Base-by-base conservation (phyloP, 2,888 invertebrate genomes). In the Thereva unica region DNA sequence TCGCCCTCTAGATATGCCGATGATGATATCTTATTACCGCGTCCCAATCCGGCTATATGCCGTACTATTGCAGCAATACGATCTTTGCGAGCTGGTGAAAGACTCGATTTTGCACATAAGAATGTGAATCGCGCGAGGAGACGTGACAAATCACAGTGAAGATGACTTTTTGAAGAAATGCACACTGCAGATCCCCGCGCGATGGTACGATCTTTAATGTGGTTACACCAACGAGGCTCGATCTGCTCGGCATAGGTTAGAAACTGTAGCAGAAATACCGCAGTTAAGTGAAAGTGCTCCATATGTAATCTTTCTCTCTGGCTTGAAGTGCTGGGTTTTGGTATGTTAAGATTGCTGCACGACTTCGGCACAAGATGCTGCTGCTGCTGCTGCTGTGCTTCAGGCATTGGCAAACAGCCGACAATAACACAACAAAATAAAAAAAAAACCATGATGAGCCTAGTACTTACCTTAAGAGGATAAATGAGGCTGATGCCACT, bases 261-360 rank as follows among this genome's bases (percentile, higher is more conserved):
- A 59, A 59, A 59, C 38, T 49, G 47, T 38, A 45, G 59, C 38
- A 59, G 47, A 59, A 47, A 47, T 49, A 59, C 59, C 59, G 59
- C 59, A 59, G 49, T 59, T 35, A 59, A 59, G 59, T 59, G 59
- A 59, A 59, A 59, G 59, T 59, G 59, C 49, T 47, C 47, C 47
- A 47, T 40, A 47, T 47, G 47, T 49, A 10, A 23, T 23, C 23
- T 23, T 23, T 12, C 47, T 38, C 34, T 59, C 49, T 59, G 47
- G 37, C 49, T 49, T 4, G 37, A 49, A 23, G 23, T 23, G 23
- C 23, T 23, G 1, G 23, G 23, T 38, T 59, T 49, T 47, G 59
- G 59, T 59, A 59, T 59, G 59, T 42, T 49, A 10, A 47, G 40
- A 23, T 23, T 23, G 35, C 47, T 40, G 59, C 47, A 59, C 59